Evolutionary conservation across 2,888 invertebrate genomes (phyloP), one percentile per base, ranked within the genome.

Genomic region (Elmis aenea): DNA sequence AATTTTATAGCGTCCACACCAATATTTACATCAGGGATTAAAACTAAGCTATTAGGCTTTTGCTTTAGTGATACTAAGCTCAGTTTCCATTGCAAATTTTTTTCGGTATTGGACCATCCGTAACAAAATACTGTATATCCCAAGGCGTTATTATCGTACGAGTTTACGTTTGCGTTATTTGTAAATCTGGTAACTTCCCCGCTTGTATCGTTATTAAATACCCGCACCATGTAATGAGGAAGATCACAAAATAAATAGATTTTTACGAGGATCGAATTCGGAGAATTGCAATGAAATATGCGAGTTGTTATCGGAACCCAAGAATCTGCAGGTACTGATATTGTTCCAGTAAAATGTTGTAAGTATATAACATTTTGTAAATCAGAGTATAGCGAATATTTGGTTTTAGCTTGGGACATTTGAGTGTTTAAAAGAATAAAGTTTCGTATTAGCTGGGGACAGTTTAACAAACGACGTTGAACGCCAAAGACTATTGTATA

Each of bases 41-140:
- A 34, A 6, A 49, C 13, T 11, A 43, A 29, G 24, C 28, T 34
- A 1, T 16, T 20, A 15, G 4, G 9, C 6, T 29, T 36, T 22
- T 34, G 41, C 26, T 47, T 54, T 13, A 48, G 15, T 1, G 46
- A 52, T n/a, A 52, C 36, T 4, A 58, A 42, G 24, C 38, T 42
- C 6, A 66, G 33, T 27, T 61, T 61, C 52, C 55, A 65, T 5
- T 33, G 33, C 6, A 56, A 13, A 10, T 38, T 32, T n/a, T 31
- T 32, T 1, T 44, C 20, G 8, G 26, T 34, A 1, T 46, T 25
- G 3, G 52, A 35, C 54, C 54, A 61, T n/a, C 63, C 67, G 33
- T 65, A 64, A 24, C 56, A 57, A 1, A 65, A 30, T 3, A 64
- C 44, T 0, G 66, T 65, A 32, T 66, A 67, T 1, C 67, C 67